Percentiles rank a stretch among this genome's conserved stretches.
Evolutionary conservation across 2,888 invertebrate genomes (phyloP).

Genomic region (Cyclophora punctaria): DNA sequence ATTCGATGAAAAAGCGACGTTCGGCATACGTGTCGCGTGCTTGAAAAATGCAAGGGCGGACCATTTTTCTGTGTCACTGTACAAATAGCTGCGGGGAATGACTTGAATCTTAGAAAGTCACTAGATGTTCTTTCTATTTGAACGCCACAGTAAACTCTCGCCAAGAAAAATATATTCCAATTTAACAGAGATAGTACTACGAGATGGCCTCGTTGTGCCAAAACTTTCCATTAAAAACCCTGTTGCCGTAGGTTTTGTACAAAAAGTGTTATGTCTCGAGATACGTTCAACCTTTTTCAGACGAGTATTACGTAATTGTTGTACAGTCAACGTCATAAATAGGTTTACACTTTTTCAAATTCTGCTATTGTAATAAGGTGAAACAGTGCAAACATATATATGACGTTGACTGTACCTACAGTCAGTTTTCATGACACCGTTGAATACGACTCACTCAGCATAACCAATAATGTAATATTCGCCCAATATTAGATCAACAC

Average conservation of each 20-base stretch:
- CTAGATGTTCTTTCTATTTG: conserved; percentile 43
- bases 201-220: conserved; percentile 29
- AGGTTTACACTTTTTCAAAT: no score
- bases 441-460: no score
- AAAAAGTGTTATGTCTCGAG: conserved; percentile 14
- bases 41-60: conserved; percentile 45
- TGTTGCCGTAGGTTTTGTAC: conserved; percentile 11
- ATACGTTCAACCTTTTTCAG: conserved; percentile 14
- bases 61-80: conserved; percentile 53
- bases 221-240: conserved; percentile 31
- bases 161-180: conserved; percentile 43
- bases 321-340: neutral
- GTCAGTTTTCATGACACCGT: no score
- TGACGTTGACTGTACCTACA: no score
- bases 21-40: conserved; percentile 34
- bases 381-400: no score
- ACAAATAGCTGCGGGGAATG: conserved; percentile 55
- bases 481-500: no score
- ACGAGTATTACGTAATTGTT: conserved; percentile 11
- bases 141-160: conserved; percentile 25
- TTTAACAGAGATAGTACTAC: conserved; percentile 35
- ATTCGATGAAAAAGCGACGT: conserved; percentile 37
- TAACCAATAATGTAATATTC: no score
- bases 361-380: no score
- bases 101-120: conserved; percentile 46